A percentile compares a stretch with the other conserved stretches of the same genome.
phyloP scores from a whole-genome alignment of 2,888 invertebrate genomes.

The Aspidapion aeneum region DNA sequence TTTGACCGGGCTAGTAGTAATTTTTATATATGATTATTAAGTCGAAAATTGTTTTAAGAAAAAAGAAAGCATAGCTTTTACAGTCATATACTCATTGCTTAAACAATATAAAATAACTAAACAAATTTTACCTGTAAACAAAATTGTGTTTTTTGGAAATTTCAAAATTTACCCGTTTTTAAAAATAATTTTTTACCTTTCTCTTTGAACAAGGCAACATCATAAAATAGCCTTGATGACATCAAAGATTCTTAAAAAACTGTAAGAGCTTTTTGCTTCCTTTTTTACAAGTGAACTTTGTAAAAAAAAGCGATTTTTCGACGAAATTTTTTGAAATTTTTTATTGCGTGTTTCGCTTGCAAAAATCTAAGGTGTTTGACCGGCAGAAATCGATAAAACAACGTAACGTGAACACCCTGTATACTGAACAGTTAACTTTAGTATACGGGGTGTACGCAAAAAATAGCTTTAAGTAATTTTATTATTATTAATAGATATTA shows the following conservation, averaged over 20 bases:
- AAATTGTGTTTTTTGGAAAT: too few relatives aligned
- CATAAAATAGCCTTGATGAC: too few relatives aligned
- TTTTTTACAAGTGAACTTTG: conserved; percentile 36
- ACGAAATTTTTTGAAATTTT: conserved; percentile 23
- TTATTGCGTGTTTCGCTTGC: conserved; percentile 46
- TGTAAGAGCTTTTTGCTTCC: conserved; percentile 33
- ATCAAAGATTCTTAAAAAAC: too few relatives aligned
- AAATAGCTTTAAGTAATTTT: conserved; percentile 15
- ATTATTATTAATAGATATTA: neutral
- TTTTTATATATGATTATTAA: conserved; percentile 12
- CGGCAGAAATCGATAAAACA: conserved; percentile 42
- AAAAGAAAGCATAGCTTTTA: neutral
- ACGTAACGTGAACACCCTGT: neutral
- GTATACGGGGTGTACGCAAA: neutral
- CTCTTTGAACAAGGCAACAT: too few relatives aligned
- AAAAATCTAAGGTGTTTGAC: conserved; percentile 49
- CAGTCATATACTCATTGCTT: too few relatives aligned
- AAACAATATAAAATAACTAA: too few relatives aligned
- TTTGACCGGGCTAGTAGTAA: conserved; percentile 22
- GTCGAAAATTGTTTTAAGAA: neutral
- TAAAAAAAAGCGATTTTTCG: too few relatives aligned
- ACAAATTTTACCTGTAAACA: too few relatives aligned
- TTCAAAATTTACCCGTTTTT: too few relatives aligned
- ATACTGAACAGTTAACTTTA: neutral
- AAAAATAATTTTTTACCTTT: neutral